Percentiles rank a stretch among this genome's conserved stretches.
These are phyloP conservation scores for Macrophya alboannulata DNA, from an alignment of 2,888 invertebrate species.

Conservation along the genomic window DNA sequence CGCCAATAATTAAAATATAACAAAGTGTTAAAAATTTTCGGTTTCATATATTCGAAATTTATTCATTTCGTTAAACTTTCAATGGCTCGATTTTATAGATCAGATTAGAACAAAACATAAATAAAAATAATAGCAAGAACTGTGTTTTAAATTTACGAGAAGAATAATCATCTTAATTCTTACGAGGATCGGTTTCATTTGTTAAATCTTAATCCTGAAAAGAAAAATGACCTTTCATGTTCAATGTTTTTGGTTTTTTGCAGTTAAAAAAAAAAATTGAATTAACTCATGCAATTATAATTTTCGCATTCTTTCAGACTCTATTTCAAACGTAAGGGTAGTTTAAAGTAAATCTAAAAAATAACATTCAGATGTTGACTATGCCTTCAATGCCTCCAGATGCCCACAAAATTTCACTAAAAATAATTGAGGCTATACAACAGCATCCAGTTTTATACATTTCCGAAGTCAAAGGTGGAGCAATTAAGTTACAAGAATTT, in stretches of 20 bases:
- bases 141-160: neutral
- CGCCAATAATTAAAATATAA: neutral
- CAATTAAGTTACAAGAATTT: slow-evolving; percentile 76
- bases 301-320: slow-evolving; percentile 18
- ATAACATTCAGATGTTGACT: slow-evolving; percentile 30
- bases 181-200: neutral
- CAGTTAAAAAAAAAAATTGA: neutral
- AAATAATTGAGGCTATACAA: slow-evolving; percentile 76
- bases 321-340: neutral
- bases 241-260: neutral
- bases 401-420: slow-evolving; percentile 75
- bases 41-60: neutral
- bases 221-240: neutral
- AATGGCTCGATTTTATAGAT: neutral
- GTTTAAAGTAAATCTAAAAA: neutral
- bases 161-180: neutral
- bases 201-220: neutral
- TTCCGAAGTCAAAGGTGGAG: slow-evolving; percentile 74
- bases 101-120: neutral
- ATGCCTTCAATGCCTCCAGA: slow-evolving; percentile 73
- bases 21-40: neutral
- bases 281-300: neutral
- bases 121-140: neutral
- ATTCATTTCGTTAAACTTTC: neutral
- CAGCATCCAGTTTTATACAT: slow-evolving; percentile 77